Percentiles rank a stretch among this genome's conserved stretches.
Conservation (phyloP, 2,797 vertebrate genomes). For the Labroides dimidiatus region DNA sequence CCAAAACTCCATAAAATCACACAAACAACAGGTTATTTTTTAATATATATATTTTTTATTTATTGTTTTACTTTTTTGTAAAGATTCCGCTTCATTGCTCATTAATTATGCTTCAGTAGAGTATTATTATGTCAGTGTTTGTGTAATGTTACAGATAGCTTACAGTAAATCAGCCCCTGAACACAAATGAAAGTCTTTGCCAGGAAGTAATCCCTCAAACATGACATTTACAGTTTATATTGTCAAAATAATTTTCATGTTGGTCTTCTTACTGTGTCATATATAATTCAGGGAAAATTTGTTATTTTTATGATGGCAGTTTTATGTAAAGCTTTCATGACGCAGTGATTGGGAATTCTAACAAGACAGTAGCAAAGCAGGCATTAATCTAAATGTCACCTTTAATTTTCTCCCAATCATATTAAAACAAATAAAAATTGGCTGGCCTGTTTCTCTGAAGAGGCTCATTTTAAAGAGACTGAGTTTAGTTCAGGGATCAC, state of each 20-base stretch:
- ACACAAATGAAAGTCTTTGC: conserved; percentile 7
- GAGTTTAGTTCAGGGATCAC: background rate
- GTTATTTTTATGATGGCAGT: background rate
- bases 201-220: conserved; percentile 21
- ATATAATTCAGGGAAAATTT: background rate
- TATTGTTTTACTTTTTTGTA: conserved; percentile 36
- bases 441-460: background rate
- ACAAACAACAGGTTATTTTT: conserved; percentile 16
- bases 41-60: no score
- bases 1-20: conserved; percentile 17
- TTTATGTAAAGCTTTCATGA: background rate
- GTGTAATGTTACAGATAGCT: conserved; percentile 4
- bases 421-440: background rate
- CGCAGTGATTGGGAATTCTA: background rate
- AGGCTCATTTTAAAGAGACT: background rate
- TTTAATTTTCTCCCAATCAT: background rate
- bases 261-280: background rate
- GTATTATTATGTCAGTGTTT: conserved; percentile 5
- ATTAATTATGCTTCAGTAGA: conserved; percentile 11
- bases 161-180: background rate
- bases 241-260: conserved; percentile 9
- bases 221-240: conserved; percentile 1
- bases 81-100: conserved; percentile 16
- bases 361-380: background rate
- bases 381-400: background rate